Evolutionary conservation across 30 jellyfish, hydroid and myxozoan genomes (phyloP), one percentile per base, ranked within the genome.

Genomic region (Hydractinia echinata): DNA sequence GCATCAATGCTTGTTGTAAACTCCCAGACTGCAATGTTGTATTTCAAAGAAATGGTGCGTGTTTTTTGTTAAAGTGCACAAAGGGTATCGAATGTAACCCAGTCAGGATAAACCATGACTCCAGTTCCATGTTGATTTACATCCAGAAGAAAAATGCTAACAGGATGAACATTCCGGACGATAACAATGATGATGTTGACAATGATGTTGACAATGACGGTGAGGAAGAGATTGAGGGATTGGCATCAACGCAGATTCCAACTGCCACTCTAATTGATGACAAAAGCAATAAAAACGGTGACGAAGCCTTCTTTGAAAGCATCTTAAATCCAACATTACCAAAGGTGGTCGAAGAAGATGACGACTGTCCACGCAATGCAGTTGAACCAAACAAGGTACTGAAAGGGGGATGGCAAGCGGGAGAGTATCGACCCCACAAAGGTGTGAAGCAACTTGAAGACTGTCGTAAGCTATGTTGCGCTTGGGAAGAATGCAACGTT

Each of bases 371-470:
- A 20, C 81, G 52, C 16, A 69, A 86, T 30, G 44, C 44, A 30
- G 44, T 30, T 30, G 44, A 51, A 11, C 69, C 68, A 39, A 89
- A 85, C 51, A 76, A 86, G 6, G 95, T 87, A 5, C 81, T 93
- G 62, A 64, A 83, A 39, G 95, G 89, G n/a, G 96, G 96, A 30
- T 93, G 99, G 99, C 60, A 66, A 56, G 95, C 96, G 4, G 99
- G 99, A 9, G 77, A 81, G 10, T 93, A 76, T 76, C 70, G 67
- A 52, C 92, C 89, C 5, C 91, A 79, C 51, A 49, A 64, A 9
- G 88, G 83, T 79, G 79, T 87, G 4, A 76, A 72, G 73, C 93
- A 88, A 74, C 86, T 88, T 51, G 71, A 18, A 5, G 88, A 87
- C 51, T 93, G 99, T 76, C 56, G 79, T 9, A 77, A 81, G 6